Conservation (phyloP, 2,888 invertebrate species). For the Pterostichus niger region DNA sequence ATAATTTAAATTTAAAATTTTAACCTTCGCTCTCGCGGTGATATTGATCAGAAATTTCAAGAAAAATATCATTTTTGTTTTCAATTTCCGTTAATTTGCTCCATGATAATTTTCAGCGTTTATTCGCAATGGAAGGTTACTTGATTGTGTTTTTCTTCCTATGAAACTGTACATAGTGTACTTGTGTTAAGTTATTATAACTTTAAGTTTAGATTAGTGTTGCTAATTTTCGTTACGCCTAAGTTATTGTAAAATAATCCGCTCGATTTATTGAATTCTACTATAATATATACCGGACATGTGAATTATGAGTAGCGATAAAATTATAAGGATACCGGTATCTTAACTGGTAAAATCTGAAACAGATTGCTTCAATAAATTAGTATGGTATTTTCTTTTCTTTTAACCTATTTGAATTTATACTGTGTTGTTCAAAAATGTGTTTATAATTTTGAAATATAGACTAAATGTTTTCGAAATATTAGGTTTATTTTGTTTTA, state of each 20-base stretch:
- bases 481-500: constrained; percentile 54
- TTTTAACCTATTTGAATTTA: constrained; percentile 63
- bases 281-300: neutral
- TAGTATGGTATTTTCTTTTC: constrained; percentile 60
- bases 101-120: too few relatives aligned
- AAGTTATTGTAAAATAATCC: constrained; percentile 45
- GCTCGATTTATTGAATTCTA: constrained; percentile 50
- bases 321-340: constrained; percentile 2
- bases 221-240: constrained; percentile 49
- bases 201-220: constrained; percentile 47
- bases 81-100: too few relatives aligned
- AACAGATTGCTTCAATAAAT: constrained; percentile 66
- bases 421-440: constrained; percentile 54
- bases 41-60: too few relatives aligned
- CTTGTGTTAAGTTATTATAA: too few relatives aligned
- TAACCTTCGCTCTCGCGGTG: too few relatives aligned
- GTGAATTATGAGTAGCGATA: neutral
- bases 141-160: too few relatives aligned
- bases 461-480: constrained; percentile 54
- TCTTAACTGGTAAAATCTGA: constrained; percentile 57
- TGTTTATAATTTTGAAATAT: constrained; percentile 58
- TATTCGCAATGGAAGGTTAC: too few relatives aligned
- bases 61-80: too few relatives aligned
- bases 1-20: too few relatives aligned
- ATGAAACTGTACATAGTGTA: too few relatives aligned